Conservation (phyloP, 2,797 vertebrate genomes). For the Megalops cyprinoides region DNA sequence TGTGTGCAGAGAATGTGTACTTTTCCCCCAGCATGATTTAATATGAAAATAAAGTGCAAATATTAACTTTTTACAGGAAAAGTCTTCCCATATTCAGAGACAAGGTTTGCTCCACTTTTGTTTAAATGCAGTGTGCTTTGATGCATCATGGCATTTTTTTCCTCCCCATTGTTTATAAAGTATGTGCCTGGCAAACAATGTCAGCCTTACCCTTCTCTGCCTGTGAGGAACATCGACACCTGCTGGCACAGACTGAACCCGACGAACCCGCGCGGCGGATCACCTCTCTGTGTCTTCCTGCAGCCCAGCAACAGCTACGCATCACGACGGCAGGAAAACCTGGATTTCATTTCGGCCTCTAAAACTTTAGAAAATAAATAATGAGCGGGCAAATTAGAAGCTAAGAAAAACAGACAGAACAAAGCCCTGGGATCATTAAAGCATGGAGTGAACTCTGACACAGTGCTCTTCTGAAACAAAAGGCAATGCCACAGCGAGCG, state of each 20-base stretch:
- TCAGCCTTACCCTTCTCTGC: not conserved
- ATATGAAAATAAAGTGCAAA: not conserved
- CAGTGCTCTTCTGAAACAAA: conserved; percentile 33
- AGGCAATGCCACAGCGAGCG: conserved; percentile 24
- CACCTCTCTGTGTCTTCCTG: not conserved
- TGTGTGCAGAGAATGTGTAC: not conserved
- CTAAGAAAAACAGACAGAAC: conserved; percentile 24
- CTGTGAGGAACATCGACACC: conserved; percentile 2
- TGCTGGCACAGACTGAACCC: not conserved
- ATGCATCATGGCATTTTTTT: not conserved
- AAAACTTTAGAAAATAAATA: conserved; percentile 25
- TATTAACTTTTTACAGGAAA: not conserved
- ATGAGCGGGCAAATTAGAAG: conserved; percentile 28
- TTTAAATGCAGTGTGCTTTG: not conserved
- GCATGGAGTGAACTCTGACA: conserved; percentile 32
- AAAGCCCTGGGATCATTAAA: conserved; percentile 28
- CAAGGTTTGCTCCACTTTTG: not conserved
- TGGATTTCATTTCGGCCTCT: conserved; percentile 24
- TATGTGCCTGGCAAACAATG: not conserved
- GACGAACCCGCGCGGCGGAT: not conserved
- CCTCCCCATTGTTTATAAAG: not conserved
- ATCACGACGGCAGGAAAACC: conserved; percentile 16
- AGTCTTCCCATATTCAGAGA: not conserved
- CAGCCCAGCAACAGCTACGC: not conserved
- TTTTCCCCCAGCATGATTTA: not conserved